Percentiles rank a stretch among this genome's conserved stretches.
phyloP scores from a whole-genome alignment of 2,888 invertebrate genomes.

The Tanytarsus gracilentus region DNA sequence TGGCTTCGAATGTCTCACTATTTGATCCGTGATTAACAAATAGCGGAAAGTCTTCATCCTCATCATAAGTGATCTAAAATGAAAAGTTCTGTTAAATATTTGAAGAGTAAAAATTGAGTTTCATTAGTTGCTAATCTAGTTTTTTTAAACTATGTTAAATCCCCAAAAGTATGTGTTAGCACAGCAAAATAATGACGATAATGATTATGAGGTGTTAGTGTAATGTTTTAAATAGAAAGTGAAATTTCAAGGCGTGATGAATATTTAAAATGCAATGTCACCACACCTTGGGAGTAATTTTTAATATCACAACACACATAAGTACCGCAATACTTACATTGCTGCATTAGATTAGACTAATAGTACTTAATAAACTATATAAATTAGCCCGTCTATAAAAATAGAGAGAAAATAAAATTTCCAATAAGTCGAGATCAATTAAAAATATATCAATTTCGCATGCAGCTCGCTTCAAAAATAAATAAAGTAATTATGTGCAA shows the following conservation, averaged over 20 bases:
- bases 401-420: neutral
- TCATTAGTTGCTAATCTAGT: no score
- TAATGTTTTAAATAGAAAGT: no score
- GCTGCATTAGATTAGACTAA: constrained; percentile 7
- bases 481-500: no score
- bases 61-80: constrained; percentile 9
- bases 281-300: no score
- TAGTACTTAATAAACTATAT: constrained; percentile 1
- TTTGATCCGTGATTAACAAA: constrained; percentile 8
- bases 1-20: constrained; percentile 10
- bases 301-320: neutral
- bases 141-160: no score
- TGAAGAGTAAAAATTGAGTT: no score
- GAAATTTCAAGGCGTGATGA: no score
- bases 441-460: neutral
- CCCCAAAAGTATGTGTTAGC: no score
- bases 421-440: no score
- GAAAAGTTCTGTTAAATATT: neutral
- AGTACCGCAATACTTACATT: constrained; percentile 20
- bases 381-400: constrained; percentile 24
- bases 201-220: no score
- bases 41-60: neutral
- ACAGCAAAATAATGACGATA: no score
- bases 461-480: no score
- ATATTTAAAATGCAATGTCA: neutral